These are phyloP conservation scores for Steromphala cineraria DNA, from an alignment of 2,888 invertebrate species.

Conservation along the genomic window DNA sequence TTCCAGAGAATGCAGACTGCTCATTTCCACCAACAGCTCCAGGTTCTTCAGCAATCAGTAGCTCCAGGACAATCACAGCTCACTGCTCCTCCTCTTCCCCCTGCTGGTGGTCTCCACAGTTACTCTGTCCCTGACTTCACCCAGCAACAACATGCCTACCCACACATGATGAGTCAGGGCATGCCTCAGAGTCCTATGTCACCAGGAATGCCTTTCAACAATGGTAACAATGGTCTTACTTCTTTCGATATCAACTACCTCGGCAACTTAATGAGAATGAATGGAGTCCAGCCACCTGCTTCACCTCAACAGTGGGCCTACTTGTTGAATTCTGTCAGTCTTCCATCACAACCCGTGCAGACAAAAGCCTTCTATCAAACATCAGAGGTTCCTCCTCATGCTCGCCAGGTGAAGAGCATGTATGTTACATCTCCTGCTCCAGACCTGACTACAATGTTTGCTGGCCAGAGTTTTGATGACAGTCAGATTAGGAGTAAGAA, in stretches of 20 bases:
- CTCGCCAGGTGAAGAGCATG: conserved; percentile 8
- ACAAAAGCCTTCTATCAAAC: background rate
- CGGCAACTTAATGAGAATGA: conserved; percentile 59
- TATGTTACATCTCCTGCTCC: conserved; percentile 15
- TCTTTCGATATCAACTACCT: conserved; percentile 37
- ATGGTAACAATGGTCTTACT: conserved; percentile 39
- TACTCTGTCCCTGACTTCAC: conserved; percentile 9
- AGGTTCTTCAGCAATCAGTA: conserved; percentile 28
- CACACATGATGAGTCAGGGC: conserved; percentile 16
- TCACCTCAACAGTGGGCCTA: conserved; percentile 59
- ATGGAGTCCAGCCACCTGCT: conserved; percentile 55
- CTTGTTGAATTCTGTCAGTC: conserved; percentile 50
- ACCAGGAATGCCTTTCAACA: conserved; percentile 21
- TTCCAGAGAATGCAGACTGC: conserved; percentile 54
- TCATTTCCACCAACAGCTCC: conserved; percentile 45
- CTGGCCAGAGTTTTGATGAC: background rate
- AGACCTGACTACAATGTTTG: conserved; percentile 21
- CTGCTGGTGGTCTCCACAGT: background rate
- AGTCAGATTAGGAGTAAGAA: background rate
- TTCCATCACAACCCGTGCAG: conserved; percentile 31
- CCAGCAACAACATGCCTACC: background rate
- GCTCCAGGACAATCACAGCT: background rate
- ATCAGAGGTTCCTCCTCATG: background rate
- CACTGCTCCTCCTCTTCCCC: background rate
- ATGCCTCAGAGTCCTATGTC: background rate